Conservation (phyloP, 2,888 invertebrate species). For the Cataglyphis cursor region DNA sequence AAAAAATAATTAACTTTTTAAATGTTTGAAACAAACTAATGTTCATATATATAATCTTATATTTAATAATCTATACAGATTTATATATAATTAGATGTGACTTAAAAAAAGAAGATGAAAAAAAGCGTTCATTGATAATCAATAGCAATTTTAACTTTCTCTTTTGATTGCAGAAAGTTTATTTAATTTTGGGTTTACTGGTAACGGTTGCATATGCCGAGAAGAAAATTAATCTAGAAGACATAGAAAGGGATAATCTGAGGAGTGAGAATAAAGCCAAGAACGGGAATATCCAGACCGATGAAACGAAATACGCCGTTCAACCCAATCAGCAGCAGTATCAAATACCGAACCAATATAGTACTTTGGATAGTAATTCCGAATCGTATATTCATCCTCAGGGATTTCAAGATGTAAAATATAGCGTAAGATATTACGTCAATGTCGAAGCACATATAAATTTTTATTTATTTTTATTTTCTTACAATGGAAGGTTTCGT, state of each 20-base stretch:
- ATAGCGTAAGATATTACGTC: conserved; percentile 50
- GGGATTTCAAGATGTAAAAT: conserved; percentile 69
- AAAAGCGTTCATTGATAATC: not conserved
- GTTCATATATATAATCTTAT: not conserved
- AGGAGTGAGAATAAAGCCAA: conserved; percentile 88
- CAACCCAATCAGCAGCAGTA: conserved; percentile 77
- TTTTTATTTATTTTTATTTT: not conserved
- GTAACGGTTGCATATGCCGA: conserved; percentile 85
- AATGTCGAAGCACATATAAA: not conserved
- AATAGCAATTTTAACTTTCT: conserved; percentile 48
- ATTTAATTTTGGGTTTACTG: conserved; percentile 74
- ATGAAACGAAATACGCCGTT: conserved; percentile 74
- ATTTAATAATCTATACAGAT: not conserved
- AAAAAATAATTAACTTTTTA: conserved; percentile 15
- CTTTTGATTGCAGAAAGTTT: conserved; percentile 77
- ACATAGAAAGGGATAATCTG: conserved; percentile 92
- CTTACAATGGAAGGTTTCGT: not conserved
- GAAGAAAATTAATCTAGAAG: conserved; percentile 91
- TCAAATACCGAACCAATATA: conserved; percentile 70
- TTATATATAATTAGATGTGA: conserved; percentile 1
- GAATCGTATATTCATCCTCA: conserved; percentile 62
- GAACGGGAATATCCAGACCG: conserved; percentile 63
- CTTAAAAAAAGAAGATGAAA: not conserved
- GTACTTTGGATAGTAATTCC: conserved; percentile 49
- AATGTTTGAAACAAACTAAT: not conserved